A percentile compares a stretch with the other conserved stretches of the same genome.
These are phyloP conservation scores for Formica exsecta DNA, from an alignment of 1,140 invertebrate genomes.

Conservation along the genomic window DNA sequence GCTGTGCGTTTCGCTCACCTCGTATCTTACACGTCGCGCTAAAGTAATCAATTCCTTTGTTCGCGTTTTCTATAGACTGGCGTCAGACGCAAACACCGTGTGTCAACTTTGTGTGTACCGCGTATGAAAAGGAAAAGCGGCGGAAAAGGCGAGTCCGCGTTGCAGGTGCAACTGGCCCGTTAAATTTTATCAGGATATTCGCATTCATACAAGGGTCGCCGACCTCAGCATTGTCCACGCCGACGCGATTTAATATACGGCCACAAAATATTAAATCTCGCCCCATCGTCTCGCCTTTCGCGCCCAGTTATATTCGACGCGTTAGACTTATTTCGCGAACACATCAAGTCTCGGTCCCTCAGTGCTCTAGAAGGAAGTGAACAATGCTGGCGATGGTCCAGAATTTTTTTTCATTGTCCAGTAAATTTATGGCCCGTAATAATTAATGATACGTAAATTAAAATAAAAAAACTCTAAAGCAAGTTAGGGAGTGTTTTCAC, in stretches of 20 bases:
- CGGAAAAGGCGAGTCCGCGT: background rate
- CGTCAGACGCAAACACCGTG: conserved; percentile 42
- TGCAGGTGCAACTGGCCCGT: conserved; percentile 22
- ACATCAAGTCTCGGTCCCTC: background rate
- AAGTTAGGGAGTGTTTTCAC: background rate
- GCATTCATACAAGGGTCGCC: conserved; percentile 28
- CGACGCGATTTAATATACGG: conserved; percentile 49
- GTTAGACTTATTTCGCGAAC: conserved; percentile 7
- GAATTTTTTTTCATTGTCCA: background rate
- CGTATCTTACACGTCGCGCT: conserved; percentile 6
- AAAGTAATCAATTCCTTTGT: conserved; percentile 62
- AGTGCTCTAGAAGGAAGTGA: background rate
- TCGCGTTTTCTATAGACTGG: conserved; percentile 38
- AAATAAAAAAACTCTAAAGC: background rate
- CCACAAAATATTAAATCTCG: conserved; percentile 55
- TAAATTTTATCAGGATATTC: conserved; percentile 63
- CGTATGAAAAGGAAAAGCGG: background rate
- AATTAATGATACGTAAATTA: background rate
- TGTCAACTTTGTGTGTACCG: conserved; percentile 14
- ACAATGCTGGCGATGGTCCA: background rate
- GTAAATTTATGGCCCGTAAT: background rate
- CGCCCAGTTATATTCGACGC: background rate
- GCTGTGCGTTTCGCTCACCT: conserved; percentile 12
- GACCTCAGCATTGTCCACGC: conserved; percentile 37
- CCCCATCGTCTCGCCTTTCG: conserved; percentile 14